These are phyloP conservation scores for Boloria selene DNA, from an alignment of 2,888 invertebrate genomes.

Conservation along the genomic window DNA sequence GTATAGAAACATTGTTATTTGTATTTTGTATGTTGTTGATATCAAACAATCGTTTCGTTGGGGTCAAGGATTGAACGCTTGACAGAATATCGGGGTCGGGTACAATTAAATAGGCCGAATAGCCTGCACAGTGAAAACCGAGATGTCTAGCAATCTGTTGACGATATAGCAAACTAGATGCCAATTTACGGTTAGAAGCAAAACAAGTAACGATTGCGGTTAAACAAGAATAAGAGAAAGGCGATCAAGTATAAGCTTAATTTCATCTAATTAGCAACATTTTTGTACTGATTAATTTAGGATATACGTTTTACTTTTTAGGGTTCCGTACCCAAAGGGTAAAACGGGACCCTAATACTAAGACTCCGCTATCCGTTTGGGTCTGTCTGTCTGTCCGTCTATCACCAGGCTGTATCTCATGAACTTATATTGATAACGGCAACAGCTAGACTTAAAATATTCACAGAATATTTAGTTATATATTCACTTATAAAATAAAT, in stretches of 20 bases:
- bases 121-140: slow-evolving; percentile 20
- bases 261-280: slow-evolving; percentile 6
- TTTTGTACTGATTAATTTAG: not conserved
- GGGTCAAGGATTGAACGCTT: slow-evolving; percentile 35
- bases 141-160: slow-evolving; percentile 16
- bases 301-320: too few relatives aligned
- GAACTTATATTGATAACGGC: too few relatives aligned
- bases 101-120: slow-evolving; percentile 42
- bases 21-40: too few relatives aligned
- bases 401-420: too few relatives aligned
- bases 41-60: slow-evolving; percentile 18
- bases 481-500: too few relatives aligned
- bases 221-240: slow-evolving; percentile 29
- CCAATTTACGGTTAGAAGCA: slow-evolving; percentile 29
- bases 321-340: too few relatives aligned
- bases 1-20: not conserved
- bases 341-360: too few relatives aligned
- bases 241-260: slow-evolving; percentile 7
- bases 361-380: too few relatives aligned
- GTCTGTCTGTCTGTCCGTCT: too few relatives aligned
- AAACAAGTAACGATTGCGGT: slow-evolving; percentile 24
- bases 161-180: slow-evolving; percentile 24
- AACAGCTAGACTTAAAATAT: too few relatives aligned
- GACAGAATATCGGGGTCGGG: slow-evolving; percentile 36
- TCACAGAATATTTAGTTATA: too few relatives aligned